Conservation (phyloP, 37 sponge, comb jelly and placozoan genomes). For the Corticium candelabrum region DNA sequence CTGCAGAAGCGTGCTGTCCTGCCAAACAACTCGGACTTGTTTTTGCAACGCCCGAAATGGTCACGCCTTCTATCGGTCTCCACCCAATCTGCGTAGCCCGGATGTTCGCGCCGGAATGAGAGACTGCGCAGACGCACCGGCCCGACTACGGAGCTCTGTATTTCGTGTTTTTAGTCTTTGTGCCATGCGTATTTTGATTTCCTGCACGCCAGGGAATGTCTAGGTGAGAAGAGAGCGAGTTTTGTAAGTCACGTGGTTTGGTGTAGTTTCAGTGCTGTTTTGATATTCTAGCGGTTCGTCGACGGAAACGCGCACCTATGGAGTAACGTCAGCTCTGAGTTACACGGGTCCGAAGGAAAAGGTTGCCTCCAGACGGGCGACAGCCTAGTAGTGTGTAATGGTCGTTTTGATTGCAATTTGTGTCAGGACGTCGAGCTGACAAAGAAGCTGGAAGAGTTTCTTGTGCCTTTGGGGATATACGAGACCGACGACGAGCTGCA, state of each 20-base stretch:
- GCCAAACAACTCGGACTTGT: not conserved
- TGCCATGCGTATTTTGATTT: too few species aligned
- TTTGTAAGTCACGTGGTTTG: too few species aligned
- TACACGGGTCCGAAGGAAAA: not conserved
- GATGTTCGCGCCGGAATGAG: too few species aligned
- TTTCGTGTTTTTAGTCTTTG: too few species aligned
- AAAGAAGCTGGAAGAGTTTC: not conserved
- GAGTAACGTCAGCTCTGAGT: not conserved
- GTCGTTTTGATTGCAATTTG: not conserved
- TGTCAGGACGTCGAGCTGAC: not conserved
- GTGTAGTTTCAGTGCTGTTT: too few species aligned
- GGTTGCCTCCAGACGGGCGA: too few species aligned
- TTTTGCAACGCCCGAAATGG: conserved; percentile 2
- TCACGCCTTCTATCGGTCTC: too few species aligned
- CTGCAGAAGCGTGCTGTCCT: not conserved
- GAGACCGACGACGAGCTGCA: not conserved
- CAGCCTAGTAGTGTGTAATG: too few species aligned
- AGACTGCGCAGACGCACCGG: too few species aligned
- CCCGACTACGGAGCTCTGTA: too few species aligned
- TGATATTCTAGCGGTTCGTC: not conserved
- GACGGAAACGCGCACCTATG: not conserved
- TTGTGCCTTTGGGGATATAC: not conserved
- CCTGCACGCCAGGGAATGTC: not conserved
- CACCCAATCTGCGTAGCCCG: too few species aligned
- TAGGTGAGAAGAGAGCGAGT: too few species aligned